Conservation (phyloP, 2,888 invertebrate species). For the Antitype chi region DNA sequence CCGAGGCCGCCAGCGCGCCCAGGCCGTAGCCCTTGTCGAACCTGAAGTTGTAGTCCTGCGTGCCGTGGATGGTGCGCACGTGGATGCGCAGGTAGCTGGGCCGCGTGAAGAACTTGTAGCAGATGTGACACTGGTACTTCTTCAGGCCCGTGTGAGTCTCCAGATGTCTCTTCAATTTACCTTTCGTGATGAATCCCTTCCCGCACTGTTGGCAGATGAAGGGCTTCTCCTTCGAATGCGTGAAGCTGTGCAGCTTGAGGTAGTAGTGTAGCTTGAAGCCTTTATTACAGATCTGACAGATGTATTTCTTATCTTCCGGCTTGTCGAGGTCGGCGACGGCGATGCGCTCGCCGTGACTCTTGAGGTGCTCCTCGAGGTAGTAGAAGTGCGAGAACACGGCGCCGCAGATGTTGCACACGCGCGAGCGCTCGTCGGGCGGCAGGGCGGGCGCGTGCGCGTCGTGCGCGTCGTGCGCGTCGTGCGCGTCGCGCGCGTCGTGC, state of each 20-base stretch:
- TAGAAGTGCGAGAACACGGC: slow-evolving; percentile 87
- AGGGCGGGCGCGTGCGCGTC: slow-evolving; percentile 72
- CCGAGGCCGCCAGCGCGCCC: background rate
- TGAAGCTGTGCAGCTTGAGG: slow-evolving; percentile 84
- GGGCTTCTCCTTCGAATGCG: slow-evolving; percentile 86
- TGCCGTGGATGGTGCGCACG: slow-evolving; percentile 85
- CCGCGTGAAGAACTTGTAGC: slow-evolving; percentile 86
- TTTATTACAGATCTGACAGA: slow-evolving; percentile 83
- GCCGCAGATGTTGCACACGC: slow-evolving; percentile 87
- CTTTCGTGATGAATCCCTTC: slow-evolving; percentile 86
- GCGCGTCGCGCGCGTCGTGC: slow-evolving; percentile 73
- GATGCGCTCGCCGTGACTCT: slow-evolving; percentile 84
- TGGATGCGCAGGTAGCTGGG: slow-evolving; percentile 85
- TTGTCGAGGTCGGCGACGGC: slow-evolving; percentile 78
- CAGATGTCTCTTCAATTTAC: slow-evolving; percentile 84
- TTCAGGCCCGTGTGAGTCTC: slow-evolving; percentile 86
- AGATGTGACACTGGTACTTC: slow-evolving; percentile 87
- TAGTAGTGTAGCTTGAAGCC: slow-evolving; percentile 86
- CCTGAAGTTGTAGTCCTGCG: slow-evolving; percentile 84
- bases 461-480: slow-evolving; percentile 69
- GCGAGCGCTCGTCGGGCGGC: slow-evolving; percentile 79
- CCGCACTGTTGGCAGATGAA: slow-evolving; percentile 87
- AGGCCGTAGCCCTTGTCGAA: slow-evolving; percentile 64
- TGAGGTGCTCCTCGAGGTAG: slow-evolving; percentile 85
- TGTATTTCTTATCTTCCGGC: slow-evolving; percentile 81